Percentiles rank a stretch among this genome's conserved stretches.
phyloP scores from a whole-genome alignment of 2,113 vertebrate species.

The Rhinolophus sinicus region DNA sequence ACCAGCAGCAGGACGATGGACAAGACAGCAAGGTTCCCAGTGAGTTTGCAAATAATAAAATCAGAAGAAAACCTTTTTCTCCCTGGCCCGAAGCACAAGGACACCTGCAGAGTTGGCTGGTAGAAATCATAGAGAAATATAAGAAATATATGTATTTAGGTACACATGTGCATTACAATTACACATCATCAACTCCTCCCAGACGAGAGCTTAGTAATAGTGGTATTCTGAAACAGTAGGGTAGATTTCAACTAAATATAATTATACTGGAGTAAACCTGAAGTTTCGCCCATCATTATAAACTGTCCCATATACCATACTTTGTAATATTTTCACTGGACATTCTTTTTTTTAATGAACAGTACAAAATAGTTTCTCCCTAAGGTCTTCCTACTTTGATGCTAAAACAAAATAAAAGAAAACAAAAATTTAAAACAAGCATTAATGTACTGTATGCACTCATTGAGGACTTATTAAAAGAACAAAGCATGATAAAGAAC shows the following conservation, averaged over 20 bases:
- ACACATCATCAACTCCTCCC: neutral
- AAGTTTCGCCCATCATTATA: neutral
- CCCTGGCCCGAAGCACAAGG: neutral
- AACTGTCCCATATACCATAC: neutral
- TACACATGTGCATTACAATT: neutral
- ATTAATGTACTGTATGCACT: neutral
- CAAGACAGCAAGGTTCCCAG: neutral
- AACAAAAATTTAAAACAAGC: neutral
- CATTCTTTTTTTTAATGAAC: slow-evolving; percentile 42
- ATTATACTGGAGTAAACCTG: neutral
- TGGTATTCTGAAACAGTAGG: neutral
- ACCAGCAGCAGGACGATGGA: neutral
- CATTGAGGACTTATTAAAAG: slow-evolving; percentile 7
- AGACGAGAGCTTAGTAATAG: neutral
- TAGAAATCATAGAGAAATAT: neutral
- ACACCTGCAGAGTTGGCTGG: neutral
- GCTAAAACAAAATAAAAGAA: slow-evolving; percentile 35
- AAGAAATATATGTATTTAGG: neutral
- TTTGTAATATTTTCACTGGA: neutral
- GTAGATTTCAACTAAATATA: neutral
- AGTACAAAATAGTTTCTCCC: neutral
- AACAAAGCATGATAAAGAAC: neutral
- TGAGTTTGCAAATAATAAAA: neutral
- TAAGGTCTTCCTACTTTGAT: neutral
- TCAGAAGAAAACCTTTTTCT: neutral